These are phyloP conservation scores for Polylopha cassiicola DNA, from an alignment of 2,888 invertebrate species.

Conservation along the genomic window DNA sequence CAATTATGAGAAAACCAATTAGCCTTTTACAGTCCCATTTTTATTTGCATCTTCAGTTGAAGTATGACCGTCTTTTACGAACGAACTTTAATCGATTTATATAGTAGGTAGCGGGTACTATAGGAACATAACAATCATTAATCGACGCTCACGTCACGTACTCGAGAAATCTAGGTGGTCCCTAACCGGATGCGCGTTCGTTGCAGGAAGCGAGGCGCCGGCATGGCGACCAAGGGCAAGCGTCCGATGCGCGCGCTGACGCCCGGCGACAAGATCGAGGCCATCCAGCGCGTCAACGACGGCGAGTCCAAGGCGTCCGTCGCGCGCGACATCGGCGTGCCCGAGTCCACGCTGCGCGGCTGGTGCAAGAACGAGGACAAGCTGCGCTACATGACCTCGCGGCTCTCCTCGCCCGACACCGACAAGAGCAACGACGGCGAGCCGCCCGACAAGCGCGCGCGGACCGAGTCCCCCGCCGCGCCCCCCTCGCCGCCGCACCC, in stretches of 20 bases:
- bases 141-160: too few relatives aligned
- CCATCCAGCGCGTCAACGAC: constrained; percentile 88
- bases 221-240: constrained; percentile 84
- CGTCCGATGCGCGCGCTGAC: constrained; percentile 87
- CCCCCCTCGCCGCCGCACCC: constrained; percentile 47
- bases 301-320: constrained; percentile 92
- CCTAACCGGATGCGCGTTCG: neutral
- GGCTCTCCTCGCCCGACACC: constrained; percentile 84
- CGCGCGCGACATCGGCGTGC: constrained; percentile 89
- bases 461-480: constrained; percentile 57
- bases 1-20: too few relatives aligned
- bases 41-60: too few relatives aligned
- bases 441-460: constrained; percentile 65
- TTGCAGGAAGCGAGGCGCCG: constrained; percentile 57
- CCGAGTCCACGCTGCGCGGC: constrained; percentile 89
- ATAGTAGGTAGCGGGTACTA: too few relatives aligned
- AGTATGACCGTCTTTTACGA: too few relatives aligned
- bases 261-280: constrained; percentile 87
- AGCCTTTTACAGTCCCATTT: too few relatives aligned
- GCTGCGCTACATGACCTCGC: constrained; percentile 80
- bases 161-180: neutral
- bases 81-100: too few relatives aligned
- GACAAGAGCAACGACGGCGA: constrained; percentile 76
- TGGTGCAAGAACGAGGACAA: constrained; percentile 94
- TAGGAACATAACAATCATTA: too few relatives aligned